Percentiles rank a stretch among this genome's conserved stretches.
These are phyloP conservation scores for Ophion ventricosus DNA, from an alignment of 2,888 invertebrate genomes.

Conservation along the genomic window DNA sequence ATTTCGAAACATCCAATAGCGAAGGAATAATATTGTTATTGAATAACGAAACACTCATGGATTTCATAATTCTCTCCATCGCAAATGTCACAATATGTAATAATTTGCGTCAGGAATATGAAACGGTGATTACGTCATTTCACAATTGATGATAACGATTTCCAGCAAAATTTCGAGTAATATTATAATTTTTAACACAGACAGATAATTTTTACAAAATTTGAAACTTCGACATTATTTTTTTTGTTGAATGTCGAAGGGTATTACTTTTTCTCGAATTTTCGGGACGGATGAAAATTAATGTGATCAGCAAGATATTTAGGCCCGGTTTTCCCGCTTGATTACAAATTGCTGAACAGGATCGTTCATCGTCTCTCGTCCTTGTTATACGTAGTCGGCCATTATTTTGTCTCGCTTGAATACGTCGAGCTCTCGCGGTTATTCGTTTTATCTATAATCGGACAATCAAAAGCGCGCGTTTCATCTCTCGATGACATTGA, in stretches of 20 bases:
- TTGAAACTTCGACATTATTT: too few species aligned
- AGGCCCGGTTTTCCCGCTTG: not conserved
- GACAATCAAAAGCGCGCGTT: not conserved
- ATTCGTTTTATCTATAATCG: not conserved
- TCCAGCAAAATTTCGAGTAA: not conserved
- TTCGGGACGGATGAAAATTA: not conserved
- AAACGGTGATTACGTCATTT: not conserved
- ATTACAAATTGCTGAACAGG: not conserved
- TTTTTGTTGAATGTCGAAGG: too few species aligned
- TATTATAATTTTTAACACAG: too few species aligned
- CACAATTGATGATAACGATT: not conserved
- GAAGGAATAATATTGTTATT: not conserved
- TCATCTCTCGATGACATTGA: constrained; percentile 15
- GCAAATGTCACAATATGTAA: not conserved
- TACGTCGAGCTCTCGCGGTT: not conserved
- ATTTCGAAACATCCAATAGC: not conserved
- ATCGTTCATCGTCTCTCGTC: not conserved
- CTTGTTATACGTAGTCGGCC: not conserved
- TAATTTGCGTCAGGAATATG: not conserved
- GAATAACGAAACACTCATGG: not conserved
- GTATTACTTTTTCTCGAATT: not conserved
- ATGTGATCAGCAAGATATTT: constrained; percentile 1
- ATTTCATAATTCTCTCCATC: not conserved
- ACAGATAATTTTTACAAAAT: too few species aligned
- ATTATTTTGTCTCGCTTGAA: not conserved